phyloP scores from a whole-genome alignment of 2,113 vertebrate genomes.

The Glaucomys volans region DNA sequence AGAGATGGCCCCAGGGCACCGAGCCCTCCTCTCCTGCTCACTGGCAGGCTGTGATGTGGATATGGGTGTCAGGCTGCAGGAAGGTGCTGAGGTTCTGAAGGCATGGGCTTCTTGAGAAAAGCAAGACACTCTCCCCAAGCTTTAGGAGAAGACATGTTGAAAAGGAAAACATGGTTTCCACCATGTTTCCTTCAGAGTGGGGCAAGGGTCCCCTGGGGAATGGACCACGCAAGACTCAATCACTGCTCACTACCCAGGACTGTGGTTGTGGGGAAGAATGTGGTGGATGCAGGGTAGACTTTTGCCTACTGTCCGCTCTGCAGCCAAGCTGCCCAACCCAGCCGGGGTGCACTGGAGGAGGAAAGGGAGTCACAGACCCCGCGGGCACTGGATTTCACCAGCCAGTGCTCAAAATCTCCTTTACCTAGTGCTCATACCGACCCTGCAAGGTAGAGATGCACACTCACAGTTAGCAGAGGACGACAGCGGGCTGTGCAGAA shows the following conservation, averaged over 20 bases:
- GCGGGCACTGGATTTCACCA: accelerated
- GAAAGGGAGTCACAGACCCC: neutral
- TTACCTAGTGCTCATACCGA: accelerated
- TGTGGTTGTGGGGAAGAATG: neutral
- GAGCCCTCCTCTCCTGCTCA: neutral
- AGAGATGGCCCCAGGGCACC: accelerated
- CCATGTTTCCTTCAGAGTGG: neutral
- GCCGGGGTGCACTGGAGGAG: neutral
- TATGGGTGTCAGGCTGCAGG: no score
- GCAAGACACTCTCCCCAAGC: neutral
- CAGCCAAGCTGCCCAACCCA: accelerated
- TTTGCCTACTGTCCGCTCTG: neutral
- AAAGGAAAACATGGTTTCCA: neutral
- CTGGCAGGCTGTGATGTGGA: no score
- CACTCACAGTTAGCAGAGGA: neutral
- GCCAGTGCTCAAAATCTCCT: neutral
- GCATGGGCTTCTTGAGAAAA: accelerated
- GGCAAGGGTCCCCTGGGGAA: neutral
- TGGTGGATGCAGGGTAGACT: accelerated
- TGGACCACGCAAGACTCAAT: accelerated
- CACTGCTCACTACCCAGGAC: neutral
- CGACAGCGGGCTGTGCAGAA: neutral
- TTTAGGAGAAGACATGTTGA: neutral
- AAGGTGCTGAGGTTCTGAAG: neutral
- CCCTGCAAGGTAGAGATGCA: neutral